Evolutionary conservation across 2,797 vertebrate species (phyloP).

Genomic region (Anableps anableps): DNA sequence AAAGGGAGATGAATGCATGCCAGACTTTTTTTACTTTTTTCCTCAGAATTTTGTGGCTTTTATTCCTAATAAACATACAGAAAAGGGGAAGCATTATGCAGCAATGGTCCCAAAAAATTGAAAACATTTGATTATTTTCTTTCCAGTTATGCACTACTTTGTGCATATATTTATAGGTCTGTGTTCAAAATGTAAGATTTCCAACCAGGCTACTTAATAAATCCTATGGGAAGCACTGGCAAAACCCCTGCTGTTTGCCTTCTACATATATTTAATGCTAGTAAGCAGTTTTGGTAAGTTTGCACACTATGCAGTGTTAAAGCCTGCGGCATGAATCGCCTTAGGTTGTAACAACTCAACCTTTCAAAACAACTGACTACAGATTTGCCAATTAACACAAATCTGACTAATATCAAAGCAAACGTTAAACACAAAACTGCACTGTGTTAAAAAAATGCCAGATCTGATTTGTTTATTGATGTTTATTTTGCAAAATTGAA

Average conservation of each 20-base stretch:
- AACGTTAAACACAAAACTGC: background rate
- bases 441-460: background rate
- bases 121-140: background rate
- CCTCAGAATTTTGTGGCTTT: background rate
- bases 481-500: background rate
- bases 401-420: background rate
- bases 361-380: constrained; percentile 51
- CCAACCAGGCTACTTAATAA: background rate
- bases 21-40: background rate
- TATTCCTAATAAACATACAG: background rate
- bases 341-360: constrained; percentile 10
- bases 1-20: background rate
- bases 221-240: background rate
- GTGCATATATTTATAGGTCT: background rate
- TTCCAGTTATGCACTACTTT: background rate
- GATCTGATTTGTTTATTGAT: background rate
- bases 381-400: constrained; percentile 24
- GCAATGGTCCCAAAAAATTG: background rate
- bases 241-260: background rate
- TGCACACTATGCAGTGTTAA: background rate
- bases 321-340: background rate
- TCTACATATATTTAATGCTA: background rate
- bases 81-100: background rate
- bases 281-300: constrained; percentile 1
- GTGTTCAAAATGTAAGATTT: background rate